phyloP scores from a whole-genome alignment of 2,113 vertebrate genomes.

The Sialia sialis region DNA sequence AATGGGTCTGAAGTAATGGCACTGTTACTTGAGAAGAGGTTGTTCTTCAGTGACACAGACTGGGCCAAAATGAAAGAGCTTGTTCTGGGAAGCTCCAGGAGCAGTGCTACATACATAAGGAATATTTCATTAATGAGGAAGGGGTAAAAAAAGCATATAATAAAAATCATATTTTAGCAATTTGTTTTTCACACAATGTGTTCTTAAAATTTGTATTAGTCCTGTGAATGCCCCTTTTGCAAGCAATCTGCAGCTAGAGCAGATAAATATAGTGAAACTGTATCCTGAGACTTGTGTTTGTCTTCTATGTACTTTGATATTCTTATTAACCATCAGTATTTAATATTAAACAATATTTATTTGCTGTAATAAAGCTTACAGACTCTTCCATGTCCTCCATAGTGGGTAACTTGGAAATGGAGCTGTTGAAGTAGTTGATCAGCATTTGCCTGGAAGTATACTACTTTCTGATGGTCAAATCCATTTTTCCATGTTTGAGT shows the following conservation, averaged over 20 bases:
- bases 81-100: background rate
- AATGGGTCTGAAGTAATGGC: background rate
- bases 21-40: background rate
- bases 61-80: background rate
- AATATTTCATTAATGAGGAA: background rate
- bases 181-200: background rate
- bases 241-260: background rate
- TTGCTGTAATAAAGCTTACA: background rate
- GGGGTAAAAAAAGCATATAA: too few relatives aligned
- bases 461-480: background rate
- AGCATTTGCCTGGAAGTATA: background rate
- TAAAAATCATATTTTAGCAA: background rate
- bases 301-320: background rate
- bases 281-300: background rate
- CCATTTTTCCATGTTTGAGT: background rate
- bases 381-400: background rate
- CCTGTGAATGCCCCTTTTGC: background rate
- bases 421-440: background rate
- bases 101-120: background rate
- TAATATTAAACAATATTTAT: background rate
- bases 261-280: background rate
- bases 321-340: background rate
- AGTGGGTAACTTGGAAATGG: background rate
- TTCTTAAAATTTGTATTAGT: background rate
- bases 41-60: background rate